Base-by-base conservation (phyloP, 2,888 invertebrate species). In the Pimpla rufipes region DNA sequence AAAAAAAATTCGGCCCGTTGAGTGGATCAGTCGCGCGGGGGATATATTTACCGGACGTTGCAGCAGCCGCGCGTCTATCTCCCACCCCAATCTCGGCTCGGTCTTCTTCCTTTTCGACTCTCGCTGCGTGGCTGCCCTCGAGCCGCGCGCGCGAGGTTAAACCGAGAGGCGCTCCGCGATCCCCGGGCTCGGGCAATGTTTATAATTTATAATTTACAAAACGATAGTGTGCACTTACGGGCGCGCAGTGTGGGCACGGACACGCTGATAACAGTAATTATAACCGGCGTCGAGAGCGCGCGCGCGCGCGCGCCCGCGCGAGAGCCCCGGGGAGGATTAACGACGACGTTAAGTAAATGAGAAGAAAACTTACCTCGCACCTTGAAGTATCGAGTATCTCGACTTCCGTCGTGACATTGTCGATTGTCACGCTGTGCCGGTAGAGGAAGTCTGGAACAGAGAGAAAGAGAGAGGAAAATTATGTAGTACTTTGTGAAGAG, bases 321-420 rank as follows among this genome's bases (percentile, higher is more conserved):
- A 5, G 29, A 5, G 29, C n/a, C 8, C 16, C 7, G 23, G 23
- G 4, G 55, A 55, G 16, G 16, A 40, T 16, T 16, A 13, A 64
- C n/a, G 18, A 45, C 42, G 18, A 23, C 23, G 40, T 40, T 10
- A 23, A 13, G 45, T 67, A 35, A 50, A 50, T 50, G 47, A 47
- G 21, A 78, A 52, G 78, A 73, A 82, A 86, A 95, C 96, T 96
- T 94, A 97, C 97, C 95, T 96, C 96, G 94, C 96, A 97, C 94
- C 96, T 96, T 88, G 96, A 97, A 88, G 96, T 97, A 94, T 96
- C 97, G 94, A 96, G 94, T 93, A 96, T 96, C 94, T 96, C 97
- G 89, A 96, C 96, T 94, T 97, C 97, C 85, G 96, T 96, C 87
- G 96, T 95, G 87, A 96, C 96, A 90, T 96, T 96, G 93, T 97